Evolutionary conservation across 2,888 invertebrate genomes (phyloP).

Genomic region (Brenthis hecate): DNA sequence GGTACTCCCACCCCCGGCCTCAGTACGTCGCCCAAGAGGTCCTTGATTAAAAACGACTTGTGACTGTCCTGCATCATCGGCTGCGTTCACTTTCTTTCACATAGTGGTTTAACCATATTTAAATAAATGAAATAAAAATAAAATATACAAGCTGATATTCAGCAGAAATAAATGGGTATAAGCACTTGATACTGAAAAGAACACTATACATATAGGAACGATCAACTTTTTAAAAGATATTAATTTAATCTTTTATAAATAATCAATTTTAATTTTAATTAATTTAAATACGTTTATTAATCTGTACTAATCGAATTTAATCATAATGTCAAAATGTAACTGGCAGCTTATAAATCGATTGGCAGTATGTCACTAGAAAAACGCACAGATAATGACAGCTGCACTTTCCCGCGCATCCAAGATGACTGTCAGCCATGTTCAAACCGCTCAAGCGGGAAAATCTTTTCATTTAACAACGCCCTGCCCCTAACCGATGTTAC

Average conservation of each 20-base stretch:
- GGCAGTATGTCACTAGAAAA: slow-evolving; percentile 38
- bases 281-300: background rate
- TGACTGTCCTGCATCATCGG: slow-evolving; percentile 83
- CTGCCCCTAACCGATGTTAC: slow-evolving; percentile 74
- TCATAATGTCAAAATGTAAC: slow-evolving; percentile 3
- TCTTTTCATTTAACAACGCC: slow-evolving; percentile 78
- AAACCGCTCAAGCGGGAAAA: slow-evolving; percentile 74
- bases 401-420: slow-evolving; percentile 71
- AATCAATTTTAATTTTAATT: background rate
- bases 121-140: background rate
- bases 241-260: background rate
- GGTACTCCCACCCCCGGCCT: slow-evolving; percentile 53
- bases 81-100: slow-evolving; percentile 47
- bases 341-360: slow-evolving; percentile 31
- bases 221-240: background rate
- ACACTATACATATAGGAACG: too few relatives aligned
- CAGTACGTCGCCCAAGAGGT: slow-evolving; percentile 90
- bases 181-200: too few relatives aligned
- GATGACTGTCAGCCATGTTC: slow-evolving; percentile 74
- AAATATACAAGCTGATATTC: too few relatives aligned
- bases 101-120: slow-evolving; percentile 7
- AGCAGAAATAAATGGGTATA: too few relatives aligned
- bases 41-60: slow-evolving; percentile 92
- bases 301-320: background rate
- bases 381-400: slow-evolving; percentile 47